A percentile compares a stretch with the other conserved stretches of the same genome.
phyloP scores from a whole-genome alignment of 1,140 invertebrate species.

The Brachionus rubens region DNA sequence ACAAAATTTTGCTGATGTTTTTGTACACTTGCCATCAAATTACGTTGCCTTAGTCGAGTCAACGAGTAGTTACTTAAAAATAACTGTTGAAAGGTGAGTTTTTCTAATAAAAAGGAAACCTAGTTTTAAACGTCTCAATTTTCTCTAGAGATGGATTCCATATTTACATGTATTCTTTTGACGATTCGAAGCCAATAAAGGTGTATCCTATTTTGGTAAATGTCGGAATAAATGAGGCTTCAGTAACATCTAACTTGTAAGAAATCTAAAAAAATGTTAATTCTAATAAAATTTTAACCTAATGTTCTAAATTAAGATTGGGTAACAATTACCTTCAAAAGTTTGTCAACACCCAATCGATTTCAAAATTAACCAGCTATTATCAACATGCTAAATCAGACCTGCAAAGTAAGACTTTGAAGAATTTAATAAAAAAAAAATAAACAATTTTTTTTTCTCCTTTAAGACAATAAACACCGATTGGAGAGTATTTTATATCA shows the following conservation, averaged over 20 bases:
- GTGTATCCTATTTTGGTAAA: constrained; percentile 44
- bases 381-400: neutral
- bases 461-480: neutral
- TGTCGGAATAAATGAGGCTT: constrained; percentile 35
- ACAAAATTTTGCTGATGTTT: constrained; percentile 5
- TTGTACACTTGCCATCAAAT: constrained; percentile 17
- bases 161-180: neutral
- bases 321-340: constrained; percentile 34
- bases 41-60: neutral
- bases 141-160: constrained; percentile 46
- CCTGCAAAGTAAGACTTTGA: neutral
- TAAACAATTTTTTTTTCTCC: neutral
- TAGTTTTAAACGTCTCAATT: too few relatives aligned
- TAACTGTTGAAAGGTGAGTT: constrained; percentile 6
- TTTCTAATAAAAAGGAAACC: too few relatives aligned
- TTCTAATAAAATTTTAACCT: too few relatives aligned
- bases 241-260: constrained; percentile 42
- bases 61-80: neutral
- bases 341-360: constrained; percentile 14
- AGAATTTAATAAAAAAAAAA: neutral
- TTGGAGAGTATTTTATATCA: constrained; percentile 19
- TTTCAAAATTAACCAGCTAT: constrained; percentile 30
- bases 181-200: neutral
- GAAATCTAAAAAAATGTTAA: neutral
- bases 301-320: too few relatives aligned